A percentile compares a stretch with the other conserved stretches of the same genome.
These are phyloP conservation scores for Aurelia aurita DNA, from an alignment of 30 jellyfish, hydroid and myxozoan genomes.

Conservation along the genomic window DNA sequence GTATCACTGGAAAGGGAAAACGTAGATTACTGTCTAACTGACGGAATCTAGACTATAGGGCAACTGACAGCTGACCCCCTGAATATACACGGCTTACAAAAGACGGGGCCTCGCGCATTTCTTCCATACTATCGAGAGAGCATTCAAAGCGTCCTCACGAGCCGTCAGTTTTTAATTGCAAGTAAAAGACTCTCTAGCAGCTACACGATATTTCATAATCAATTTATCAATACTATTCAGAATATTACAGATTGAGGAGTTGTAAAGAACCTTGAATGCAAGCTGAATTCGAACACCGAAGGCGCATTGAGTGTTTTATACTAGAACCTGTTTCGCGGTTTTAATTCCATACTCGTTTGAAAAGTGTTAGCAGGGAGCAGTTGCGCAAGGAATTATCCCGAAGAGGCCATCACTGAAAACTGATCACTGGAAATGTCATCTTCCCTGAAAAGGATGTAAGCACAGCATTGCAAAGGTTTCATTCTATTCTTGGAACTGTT, in stretches of 20 bases:
- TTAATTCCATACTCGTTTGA: conserved; percentile 5
- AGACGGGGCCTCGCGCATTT: too few relatives aligned
- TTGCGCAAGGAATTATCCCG: too few relatives aligned
- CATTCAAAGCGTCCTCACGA: background rate
- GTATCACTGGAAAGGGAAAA: background rate
- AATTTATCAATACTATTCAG: too few relatives aligned
- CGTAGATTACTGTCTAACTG: too few relatives aligned
- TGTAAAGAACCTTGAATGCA: conserved; percentile 41
- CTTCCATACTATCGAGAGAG: background rate
- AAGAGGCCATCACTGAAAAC: background rate
- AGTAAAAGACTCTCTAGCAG: conserved; percentile 9
- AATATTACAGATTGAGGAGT: conserved; percentile 5
- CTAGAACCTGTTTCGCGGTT: conserved; percentile 63
- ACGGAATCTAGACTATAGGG: too few relatives aligned
- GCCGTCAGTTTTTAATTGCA: too few relatives aligned
- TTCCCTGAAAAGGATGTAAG: background rate
- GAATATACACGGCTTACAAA: too few relatives aligned
- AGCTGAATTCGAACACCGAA: conserved; percentile 64
- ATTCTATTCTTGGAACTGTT: background rate
- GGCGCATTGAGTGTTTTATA: conserved; percentile 29
- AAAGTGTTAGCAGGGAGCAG: background rate
- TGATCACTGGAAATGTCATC: conserved; percentile 3
- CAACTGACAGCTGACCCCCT: too few relatives aligned
- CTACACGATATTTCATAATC: background rate
- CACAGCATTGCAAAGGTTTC: conserved; percentile 24